A percentile compares a stretch with the other conserved stretches of the same genome.
Conservation (phyloP, 2,888 invertebrate genomes). For the Malthinus seriepunctatus region DNA sequence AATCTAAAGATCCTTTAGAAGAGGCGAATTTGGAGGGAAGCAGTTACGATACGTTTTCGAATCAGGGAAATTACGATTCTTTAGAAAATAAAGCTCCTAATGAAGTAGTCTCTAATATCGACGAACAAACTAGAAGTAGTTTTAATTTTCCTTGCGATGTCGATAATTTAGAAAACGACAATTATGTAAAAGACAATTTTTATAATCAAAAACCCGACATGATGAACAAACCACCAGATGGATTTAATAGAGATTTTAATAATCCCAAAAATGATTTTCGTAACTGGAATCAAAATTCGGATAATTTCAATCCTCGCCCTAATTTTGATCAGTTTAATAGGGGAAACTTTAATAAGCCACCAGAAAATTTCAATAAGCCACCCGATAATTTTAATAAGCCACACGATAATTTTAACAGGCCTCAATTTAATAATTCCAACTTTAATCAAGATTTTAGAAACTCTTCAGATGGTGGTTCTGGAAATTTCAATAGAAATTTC, state of each 20-base stretch:
- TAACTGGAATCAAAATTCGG: conserved; percentile 14
- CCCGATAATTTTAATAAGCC: conserved; percentile 13
- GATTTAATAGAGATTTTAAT: conserved; percentile 9
- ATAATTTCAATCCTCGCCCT: conserved; percentile 19
- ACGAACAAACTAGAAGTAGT: conserved; percentile 49
- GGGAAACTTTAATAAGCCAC: neutral
- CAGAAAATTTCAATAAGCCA: conserved; percentile 5
- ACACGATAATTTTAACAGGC: conserved; percentile 20
- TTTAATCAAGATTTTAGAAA: neutral
- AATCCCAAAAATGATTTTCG: conserved; percentile 16
- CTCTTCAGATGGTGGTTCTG: conserved; percentile 5
- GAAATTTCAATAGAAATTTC: conserved; percentile 8
- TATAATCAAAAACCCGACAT: conserved; percentile 5
- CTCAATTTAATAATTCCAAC: neutral
- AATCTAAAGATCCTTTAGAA: neutral
- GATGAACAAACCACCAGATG: conserved; percentile 9
- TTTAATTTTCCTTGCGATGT: conserved; percentile 33
- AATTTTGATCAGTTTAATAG: conserved; percentile 21
- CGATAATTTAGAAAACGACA: neutral
- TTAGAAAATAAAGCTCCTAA: conserved; percentile 6
- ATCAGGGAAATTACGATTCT: conserved; percentile 12
- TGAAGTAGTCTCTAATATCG: conserved; percentile 35
- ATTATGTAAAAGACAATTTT: conserved; percentile 7
- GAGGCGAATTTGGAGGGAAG: neutral
- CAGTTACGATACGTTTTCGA: conserved; percentile 1